These are phyloP conservation scores for Diplodus sargus DNA, from an alignment of 2,797 vertebrate species.

Conservation along the genomic window DNA sequence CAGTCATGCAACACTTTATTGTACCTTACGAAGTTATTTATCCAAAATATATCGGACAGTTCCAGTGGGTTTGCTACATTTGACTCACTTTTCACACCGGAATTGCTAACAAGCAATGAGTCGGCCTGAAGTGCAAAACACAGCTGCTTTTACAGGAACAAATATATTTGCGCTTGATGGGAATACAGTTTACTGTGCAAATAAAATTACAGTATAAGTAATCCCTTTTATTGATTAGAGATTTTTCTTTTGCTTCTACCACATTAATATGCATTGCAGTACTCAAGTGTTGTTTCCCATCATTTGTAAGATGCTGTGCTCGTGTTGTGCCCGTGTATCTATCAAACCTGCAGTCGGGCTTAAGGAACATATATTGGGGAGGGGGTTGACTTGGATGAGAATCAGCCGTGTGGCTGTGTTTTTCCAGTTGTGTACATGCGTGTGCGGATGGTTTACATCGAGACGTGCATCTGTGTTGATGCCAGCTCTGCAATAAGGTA, in stretches of 20 bases:
- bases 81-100: background rate
- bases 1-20: background rate
- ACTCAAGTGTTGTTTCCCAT: slow-evolving; percentile 13
- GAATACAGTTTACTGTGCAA: background rate
- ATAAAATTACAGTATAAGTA: background rate
- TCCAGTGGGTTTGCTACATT: background rate
- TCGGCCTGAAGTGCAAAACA: background rate
- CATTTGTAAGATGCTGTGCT: slow-evolving; percentile 8
- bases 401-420: slow-evolving; percentile 34
- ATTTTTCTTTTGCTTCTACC: background rate
- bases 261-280: background rate
- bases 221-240: slow-evolving; percentile 5
- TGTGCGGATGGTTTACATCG: slow-evolving; percentile 55
- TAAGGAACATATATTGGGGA: slow-evolving; percentile 31
- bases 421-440: slow-evolving; percentile 63
- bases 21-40: background rate
- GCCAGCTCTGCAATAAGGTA: slow-evolving; percentile 64
- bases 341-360: slow-evolving; percentile 43
- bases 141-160: background rate
- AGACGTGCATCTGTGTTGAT: slow-evolving; percentile 30
- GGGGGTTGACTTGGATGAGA: slow-evolving; percentile 60
- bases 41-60: background rate
- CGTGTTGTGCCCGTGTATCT: slow-evolving; percentile 37
- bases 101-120: background rate
- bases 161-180: too few relatives aligned